A percentile compares a stretch with the other conserved stretches of the same genome.
These are phyloP conservation scores for Tragelaphus buxtoni DNA, from an alignment of 2,113 vertebrate genomes.

Conservation along the genomic window DNA sequence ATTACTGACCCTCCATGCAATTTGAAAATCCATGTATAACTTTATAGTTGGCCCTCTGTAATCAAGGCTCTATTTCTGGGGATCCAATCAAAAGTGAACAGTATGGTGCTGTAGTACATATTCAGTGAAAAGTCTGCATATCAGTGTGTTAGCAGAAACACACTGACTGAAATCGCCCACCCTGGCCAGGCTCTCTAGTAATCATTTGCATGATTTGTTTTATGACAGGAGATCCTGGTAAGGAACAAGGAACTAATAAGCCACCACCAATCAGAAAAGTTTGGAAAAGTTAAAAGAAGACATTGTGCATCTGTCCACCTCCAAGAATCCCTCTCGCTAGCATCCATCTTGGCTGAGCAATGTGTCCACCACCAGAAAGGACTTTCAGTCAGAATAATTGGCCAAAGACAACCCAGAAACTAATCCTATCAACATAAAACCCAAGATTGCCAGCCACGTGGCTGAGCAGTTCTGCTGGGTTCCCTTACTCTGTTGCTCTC, in stretches of 20 bases:
- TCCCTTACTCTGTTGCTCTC: not conserved
- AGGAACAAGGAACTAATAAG: not conserved
- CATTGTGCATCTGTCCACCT: accelerated
- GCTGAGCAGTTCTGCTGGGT: not conserved
- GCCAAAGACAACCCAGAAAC: not conserved
- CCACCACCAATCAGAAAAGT: not conserved
- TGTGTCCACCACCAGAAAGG: not conserved
- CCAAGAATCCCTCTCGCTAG: not conserved
- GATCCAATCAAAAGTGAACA: not conserved
- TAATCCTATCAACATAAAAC: not conserved
- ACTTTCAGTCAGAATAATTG: not conserved
- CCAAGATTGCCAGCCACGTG: not conserved
- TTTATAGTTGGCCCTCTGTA: not conserved
- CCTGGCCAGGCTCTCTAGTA: not conserved
- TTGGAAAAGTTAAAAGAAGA: not conserved
- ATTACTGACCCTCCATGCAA: not conserved
- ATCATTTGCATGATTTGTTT: not conserved
- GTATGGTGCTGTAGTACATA: not conserved
- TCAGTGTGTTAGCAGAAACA: not conserved
- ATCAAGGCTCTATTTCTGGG: not conserved
- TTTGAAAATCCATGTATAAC: not conserved
- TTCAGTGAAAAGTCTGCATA: not conserved
- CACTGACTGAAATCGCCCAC: not conserved
- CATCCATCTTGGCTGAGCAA: not conserved
- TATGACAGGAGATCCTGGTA: not conserved